These are phyloP conservation scores for Psilanteris sp. DNA, from an alignment of 1,140 invertebrate genomes.

Conservation along the genomic window DNA sequence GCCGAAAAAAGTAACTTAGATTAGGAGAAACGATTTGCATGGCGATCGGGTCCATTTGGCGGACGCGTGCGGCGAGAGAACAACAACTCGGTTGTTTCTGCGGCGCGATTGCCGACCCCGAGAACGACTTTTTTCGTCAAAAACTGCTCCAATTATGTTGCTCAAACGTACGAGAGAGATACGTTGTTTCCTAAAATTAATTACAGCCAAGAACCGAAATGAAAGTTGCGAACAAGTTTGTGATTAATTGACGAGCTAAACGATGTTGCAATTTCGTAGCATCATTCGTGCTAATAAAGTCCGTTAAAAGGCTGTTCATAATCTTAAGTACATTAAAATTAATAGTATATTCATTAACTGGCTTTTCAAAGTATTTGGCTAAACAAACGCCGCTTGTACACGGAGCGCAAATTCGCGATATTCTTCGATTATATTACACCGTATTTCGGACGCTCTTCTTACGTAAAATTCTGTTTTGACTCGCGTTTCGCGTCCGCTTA, in stretches of 20 bases:
- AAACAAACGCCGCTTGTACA: too few relatives aligned
- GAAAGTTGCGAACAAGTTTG: background rate
- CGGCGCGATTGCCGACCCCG: slow-evolving; percentile 9
- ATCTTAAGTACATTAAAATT: too few relatives aligned
- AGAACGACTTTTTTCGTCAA: too few relatives aligned
- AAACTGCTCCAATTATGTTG: slow-evolving; percentile 71
- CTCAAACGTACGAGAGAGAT: slow-evolving; percentile 26
- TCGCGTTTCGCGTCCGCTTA: slow-evolving; percentile 8
- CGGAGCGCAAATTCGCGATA: too few relatives aligned
- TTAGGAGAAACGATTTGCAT: slow-evolving; percentile 66
- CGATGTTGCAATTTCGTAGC: background rate
- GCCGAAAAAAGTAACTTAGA: slow-evolving; percentile 57
- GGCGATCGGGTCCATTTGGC: slow-evolving; percentile 62
- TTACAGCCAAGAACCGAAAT: background rate
- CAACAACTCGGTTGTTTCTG: slow-evolving; percentile 49
- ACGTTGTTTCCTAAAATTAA: slow-evolving; percentile 38
- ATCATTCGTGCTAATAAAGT: slow-evolving; percentile 21
- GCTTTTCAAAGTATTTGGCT: too few relatives aligned
- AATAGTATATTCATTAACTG: too few relatives aligned
- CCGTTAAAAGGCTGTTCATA: too few relatives aligned
- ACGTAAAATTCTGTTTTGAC: slow-evolving; percentile 22
- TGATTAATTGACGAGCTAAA: slow-evolving; percentile 9
- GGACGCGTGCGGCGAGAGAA: slow-evolving; percentile 54
- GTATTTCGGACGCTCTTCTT: too few relatives aligned
- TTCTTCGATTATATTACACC: too few relatives aligned